Evolutionary conservation across 1,140 invertebrate genomes (phyloP).

Genomic region (Tetramorium parvispinum): DNA sequence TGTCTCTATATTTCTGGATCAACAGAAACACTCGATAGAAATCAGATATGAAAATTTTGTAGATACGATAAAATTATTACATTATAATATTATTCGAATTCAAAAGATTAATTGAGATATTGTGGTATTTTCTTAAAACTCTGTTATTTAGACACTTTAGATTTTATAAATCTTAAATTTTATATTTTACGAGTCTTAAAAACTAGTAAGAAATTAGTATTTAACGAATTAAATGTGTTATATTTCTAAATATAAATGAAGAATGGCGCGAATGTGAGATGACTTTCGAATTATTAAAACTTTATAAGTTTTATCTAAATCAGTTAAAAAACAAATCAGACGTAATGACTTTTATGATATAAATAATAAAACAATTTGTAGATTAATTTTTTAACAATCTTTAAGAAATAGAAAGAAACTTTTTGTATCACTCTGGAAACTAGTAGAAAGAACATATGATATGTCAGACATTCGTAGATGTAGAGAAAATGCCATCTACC

Average conservation of each 20-base stretch:
- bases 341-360: not conserved
- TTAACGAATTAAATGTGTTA: not conserved
- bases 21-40: not conserved
- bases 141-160: not conserved
- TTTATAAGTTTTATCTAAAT: not conserved
- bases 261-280: not conserved
- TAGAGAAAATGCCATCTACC: not conserved
- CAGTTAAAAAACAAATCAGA: not conserved
- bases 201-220: not conserved
- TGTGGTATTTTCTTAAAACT: not conserved
- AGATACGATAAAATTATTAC: not conserved
- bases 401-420: not conserved
- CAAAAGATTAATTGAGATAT: not conserved
- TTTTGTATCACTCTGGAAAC: not conserved
- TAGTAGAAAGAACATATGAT: constrained; percentile 23
- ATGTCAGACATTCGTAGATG: not conserved
- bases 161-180: not conserved
- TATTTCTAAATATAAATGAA: not conserved
- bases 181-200: not conserved
- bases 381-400: not conserved
- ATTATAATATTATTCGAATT: not conserved
- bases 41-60: not conserved
- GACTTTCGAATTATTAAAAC: not conserved
- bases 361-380: not conserved
- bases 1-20: not conserved